A percentile compares a stretch with the other conserved stretches of the same genome.
These are phyloP conservation scores for Dugesia japonica DNA, from an alignment of 2,888 invertebrate species.

Conservation along the genomic window DNA sequence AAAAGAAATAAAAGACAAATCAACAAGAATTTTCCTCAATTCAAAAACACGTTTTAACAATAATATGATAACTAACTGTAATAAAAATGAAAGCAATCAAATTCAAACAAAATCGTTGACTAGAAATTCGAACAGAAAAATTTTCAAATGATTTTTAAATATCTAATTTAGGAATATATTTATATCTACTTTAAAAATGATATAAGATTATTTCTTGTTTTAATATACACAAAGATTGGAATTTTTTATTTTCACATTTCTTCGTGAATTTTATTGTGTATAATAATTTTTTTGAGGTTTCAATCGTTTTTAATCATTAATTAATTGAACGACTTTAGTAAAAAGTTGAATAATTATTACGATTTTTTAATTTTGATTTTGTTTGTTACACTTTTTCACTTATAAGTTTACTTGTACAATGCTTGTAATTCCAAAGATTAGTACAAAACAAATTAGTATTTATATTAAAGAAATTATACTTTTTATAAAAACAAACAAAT, in stretches of 20 bases:
- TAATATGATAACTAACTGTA: neutral
- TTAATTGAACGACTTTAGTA: neutral
- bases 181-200: neutral
- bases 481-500: no score
- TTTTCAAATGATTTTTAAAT: neutral
- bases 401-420: no score
- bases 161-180: constrained; percentile 8
- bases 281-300: neutral
- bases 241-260: neutral
- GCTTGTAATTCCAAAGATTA: no score
- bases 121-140: neutral
- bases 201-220: neutral
- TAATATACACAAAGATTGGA: neutral
- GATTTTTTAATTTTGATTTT: neutral
- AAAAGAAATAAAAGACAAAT: constrained; percentile 9
- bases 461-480: no score
- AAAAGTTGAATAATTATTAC: neutral
- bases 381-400: no score
- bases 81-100: constrained; percentile 4
- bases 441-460: no score
- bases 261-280: neutral
- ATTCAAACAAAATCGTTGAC: neutral
- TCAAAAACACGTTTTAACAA: neutral
- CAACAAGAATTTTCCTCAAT: neutral
- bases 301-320: neutral